Evolutionary conservation across 1,140 invertebrate genomes (phyloP).

Genomic region (Lethrus apterus): DNA sequence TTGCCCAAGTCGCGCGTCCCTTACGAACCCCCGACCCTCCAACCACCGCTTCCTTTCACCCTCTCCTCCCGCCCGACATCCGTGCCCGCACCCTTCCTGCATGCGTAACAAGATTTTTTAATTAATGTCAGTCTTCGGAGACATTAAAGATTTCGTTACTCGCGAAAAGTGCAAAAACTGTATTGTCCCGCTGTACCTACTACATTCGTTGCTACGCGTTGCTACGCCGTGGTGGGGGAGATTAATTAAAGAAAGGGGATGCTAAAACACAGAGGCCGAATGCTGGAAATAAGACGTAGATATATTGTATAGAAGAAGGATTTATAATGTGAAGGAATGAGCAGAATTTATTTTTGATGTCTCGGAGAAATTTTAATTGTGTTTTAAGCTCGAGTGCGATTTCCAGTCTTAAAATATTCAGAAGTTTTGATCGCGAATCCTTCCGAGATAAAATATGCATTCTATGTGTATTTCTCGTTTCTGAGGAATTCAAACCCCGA

Average conservation of each 20-base stretch:
- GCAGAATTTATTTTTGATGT: conserved; percentile 36
- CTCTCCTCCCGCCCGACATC: conserved; percentile 12
- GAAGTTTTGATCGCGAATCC: conserved; percentile 13
- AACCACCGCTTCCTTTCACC: conserved; percentile 8
- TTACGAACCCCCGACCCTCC: neutral
- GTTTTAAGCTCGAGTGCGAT: conserved; percentile 14
- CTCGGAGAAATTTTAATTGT: conserved; percentile 22
- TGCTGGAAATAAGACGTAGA: conserved; percentile 39
- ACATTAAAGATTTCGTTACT: conserved; percentile 28
- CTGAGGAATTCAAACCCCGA: neutral
- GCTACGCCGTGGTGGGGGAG: conserved; percentile 29
- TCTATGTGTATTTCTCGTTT: conserved; percentile 5
- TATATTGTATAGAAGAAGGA: conserved; percentile 39
- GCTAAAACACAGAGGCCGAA: conserved; percentile 36
- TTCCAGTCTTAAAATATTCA: conserved; percentile 14
- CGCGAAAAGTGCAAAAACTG: conserved; percentile 35
- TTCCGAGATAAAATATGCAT: conserved; percentile 13
- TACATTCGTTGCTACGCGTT: conserved; percentile 37
- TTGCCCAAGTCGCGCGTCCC: conserved; percentile 20
- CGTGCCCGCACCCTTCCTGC: conserved; percentile 22
- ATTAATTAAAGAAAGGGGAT: conserved; percentile 39
- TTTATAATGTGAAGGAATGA: conserved; percentile 37
- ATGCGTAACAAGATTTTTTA: conserved; percentile 39
- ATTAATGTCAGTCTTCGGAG: conserved; percentile 37
- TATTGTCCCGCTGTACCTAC: conserved; percentile 38